Evolutionary conservation across 2,113 vertebrate genomes (phyloP).

Genomic region (human (Homo sapiens)): GRCh38 chr5:116484501-116485000

Average conservation of each 20-base stretch:
- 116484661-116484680: background rate
- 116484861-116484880: background rate
- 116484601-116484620: too few relatives aligned
- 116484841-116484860: background rate
- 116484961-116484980: background rate
- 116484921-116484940: rapidly evolving
- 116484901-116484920: background rate
- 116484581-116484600: too few relatives aligned
- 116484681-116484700: background rate
- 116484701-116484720: background rate
- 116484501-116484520: background rate
- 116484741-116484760: background rate
- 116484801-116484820: background rate
- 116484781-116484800: background rate
- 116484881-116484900: background rate
- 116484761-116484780: background rate
- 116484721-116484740: background rate
- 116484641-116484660: too few relatives aligned
- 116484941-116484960: background rate
- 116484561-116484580: too few relatives aligned
- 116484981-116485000: background rate
- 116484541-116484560: too few relatives aligned
- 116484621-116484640: too few relatives aligned
- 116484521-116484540: background rate
- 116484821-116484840: background rate